Evolutionary conservation across 2,797 vertebrate genomes (phyloP), one percentile per base, ranked within the genome.

Genomic region (Bradypodion pumilum): DNA sequence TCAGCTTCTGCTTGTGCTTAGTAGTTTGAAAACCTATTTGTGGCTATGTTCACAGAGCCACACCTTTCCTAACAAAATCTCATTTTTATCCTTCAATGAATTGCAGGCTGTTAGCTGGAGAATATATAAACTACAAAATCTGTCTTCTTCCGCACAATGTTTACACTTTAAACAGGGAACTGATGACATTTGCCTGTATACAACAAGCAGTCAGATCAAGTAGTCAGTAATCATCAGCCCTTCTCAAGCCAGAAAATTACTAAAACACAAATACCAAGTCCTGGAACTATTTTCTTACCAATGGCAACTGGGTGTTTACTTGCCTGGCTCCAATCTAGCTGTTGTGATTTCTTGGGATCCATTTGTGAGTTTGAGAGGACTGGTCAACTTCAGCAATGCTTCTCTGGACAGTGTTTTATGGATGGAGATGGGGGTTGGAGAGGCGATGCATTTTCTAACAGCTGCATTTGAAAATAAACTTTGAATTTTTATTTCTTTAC

Each of bases 271-370:
- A 6, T 35, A 25, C 66, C 44, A 65, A 83, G 62, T 27, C 75
- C 82, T 68, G 81, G 87, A 85, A 65, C 69, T 90, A 49, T 87
- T 88, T 81, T 85, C 84, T 83, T 76, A 5, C 44, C 83, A 88
- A 76, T 74, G 75, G 82, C 72, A 83, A 46, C 70, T 78, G 46
- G 40, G 19, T 35, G 21, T n/a, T 85, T 86, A 85, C 76, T 81
- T 83, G 42, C 74, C 81, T 82, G 85, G 83, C 84, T 89, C 74
- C 76, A 56, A 35, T 5, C 0, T 0, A 12, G 74, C 56, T 78
- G 74, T 80, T 88, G 68, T 82, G 86, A 85, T 89, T 92, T 89
- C 78, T 86, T 85, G 89, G 90, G 79, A 85, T 66, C 87, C 72
- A 65, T 74, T 73, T 86, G 68, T 13, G 66, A 46, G 82, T 78